Base-by-base conservation (phyloP, 2,113 vertebrate genomes). In the Eulemur macaco region DNA sequence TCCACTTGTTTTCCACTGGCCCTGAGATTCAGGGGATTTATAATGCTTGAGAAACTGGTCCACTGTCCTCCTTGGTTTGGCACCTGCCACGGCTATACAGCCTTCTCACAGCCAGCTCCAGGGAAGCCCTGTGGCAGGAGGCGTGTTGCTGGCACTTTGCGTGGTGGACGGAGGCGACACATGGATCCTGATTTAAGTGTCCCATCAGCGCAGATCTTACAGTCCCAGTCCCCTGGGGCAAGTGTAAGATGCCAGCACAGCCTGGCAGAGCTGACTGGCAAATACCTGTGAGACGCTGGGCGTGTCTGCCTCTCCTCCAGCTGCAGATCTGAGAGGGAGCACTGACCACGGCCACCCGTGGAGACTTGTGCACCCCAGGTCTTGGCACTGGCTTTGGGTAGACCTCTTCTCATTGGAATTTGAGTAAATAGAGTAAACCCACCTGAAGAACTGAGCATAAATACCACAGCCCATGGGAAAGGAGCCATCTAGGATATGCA, bases 121-220 rank as follows among this genome's bases (percentile, higher is more conserved):
- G 69, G 29, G 9, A 14, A 29, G 50, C 50, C 31, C 39, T 34
- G 21, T 17, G 23, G 54, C 47, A 31, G 14, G 8, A 10, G 15
- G 15, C 1, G 3, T 34, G 34, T 18, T 20, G 80, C 25, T 56
- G 52, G 25, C 1, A 3, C 34, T 77, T 56, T 6, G 29, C 27
- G 8, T 45, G 39, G 29, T 47, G 58, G 66, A 11, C 17, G 60
- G 63, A 56, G 20, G 54, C 7, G 20, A 56, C 54, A 25, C 23
- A 4, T 4, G 12, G 45, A 39, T 42, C 45, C 25, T 8, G 13
- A 66, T 11, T 9, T 34, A 4, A 86, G 37, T n/a, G 17, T 39
- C n/a, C 37, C 0, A 0, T 81, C 0, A 8, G 25, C 10, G 89
- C 54, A 73, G n/a, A 34, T 42, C 1, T 6, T 54, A n/a, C 1